Percentiles rank a stretch among this genome's conserved stretches.
Conservation (phyloP, 2,797 vertebrate species). For the Cichlasoma orientale region DNA sequence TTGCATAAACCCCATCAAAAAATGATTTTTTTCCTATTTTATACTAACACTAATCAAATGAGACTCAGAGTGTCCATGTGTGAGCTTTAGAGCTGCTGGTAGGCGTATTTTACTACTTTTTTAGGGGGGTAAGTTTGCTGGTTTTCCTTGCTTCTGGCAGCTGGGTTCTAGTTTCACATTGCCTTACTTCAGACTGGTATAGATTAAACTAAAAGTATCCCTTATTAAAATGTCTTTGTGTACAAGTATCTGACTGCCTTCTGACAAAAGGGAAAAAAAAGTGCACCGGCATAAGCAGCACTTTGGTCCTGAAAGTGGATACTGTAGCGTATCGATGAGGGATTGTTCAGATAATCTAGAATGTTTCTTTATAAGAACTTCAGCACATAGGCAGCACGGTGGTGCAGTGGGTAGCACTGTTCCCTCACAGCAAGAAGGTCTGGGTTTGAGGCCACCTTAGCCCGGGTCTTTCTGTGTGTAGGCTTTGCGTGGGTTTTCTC, state of each 20-base stretch:
- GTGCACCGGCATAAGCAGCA: not conserved
- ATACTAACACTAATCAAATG: not conserved
- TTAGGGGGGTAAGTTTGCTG: accelerated
- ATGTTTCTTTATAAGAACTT: not conserved
- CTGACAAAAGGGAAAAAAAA: not conserved
- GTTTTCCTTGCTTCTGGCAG: not conserved
- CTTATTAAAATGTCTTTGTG: not conserved
- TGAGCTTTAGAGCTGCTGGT: not conserved
- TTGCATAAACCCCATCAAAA: not conserved
- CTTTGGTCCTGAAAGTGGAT: not conserved
- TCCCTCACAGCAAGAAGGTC: no score
- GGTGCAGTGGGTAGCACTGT: no score
- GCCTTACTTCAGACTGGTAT: not conserved
- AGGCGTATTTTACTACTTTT: not conserved
- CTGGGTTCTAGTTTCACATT: not conserved
- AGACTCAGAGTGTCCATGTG: not conserved
- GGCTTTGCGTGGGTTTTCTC: no score
- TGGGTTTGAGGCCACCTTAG: no score
- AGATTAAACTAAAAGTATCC: not conserved
- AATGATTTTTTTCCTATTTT: not conserved
- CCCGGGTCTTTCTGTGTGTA: no score
- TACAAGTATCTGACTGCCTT: not conserved
- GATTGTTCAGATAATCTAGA: not conserved
- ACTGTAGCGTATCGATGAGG: not conserved
- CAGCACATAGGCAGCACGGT: no score